Conservation (phyloP, 2,888 invertebrate species). For the Peribatodes rhomboidaria region DNA sequence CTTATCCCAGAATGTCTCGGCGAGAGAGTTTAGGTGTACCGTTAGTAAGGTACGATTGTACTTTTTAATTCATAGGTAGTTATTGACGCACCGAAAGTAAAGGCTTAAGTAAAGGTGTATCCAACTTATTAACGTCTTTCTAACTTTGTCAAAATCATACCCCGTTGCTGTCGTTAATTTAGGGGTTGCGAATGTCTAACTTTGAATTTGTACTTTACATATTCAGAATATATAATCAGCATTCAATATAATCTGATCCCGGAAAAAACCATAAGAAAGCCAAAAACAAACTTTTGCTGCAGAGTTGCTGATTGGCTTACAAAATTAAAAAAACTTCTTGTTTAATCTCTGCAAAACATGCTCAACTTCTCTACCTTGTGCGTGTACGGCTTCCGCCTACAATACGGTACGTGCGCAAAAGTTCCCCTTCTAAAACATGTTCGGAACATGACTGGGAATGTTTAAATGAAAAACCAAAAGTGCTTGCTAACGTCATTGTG, state of each 20-base stretch:
- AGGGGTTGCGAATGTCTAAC: too few species aligned
- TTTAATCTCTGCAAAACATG: slow-evolving; percentile 18
- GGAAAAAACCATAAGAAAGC: background rate
- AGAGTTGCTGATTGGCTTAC: slow-evolving; percentile 30
- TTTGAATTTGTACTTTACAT: too few species aligned
- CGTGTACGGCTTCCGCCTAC: slow-evolving; percentile 10
- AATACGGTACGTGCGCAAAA: slow-evolving; percentile 13
- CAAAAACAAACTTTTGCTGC: background rate
- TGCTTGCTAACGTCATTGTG: slow-evolving; percentile 12
- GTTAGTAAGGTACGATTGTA: too few species aligned
- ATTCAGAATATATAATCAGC: background rate
- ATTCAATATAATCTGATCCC: background rate
- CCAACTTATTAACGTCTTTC: too few species aligned
- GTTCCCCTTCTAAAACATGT: background rate
- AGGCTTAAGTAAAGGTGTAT: too few species aligned
- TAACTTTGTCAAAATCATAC: too few species aligned
- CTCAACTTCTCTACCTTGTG: slow-evolving; percentile 17
- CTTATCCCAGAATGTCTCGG: too few species aligned
- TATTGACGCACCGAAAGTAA: too few species aligned
- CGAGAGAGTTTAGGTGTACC: too few species aligned
- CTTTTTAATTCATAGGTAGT: too few species aligned
- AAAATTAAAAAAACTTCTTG: slow-evolving; percentile 27
- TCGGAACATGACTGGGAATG: slow-evolving; percentile 12
- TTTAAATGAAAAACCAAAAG: slow-evolving; percentile 28
- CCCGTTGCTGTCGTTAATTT: too few species aligned